Evolutionary conservation across 2,113 vertebrate species (phyloP).

Genomic region (Xiphophorus maculatus): DNA sequence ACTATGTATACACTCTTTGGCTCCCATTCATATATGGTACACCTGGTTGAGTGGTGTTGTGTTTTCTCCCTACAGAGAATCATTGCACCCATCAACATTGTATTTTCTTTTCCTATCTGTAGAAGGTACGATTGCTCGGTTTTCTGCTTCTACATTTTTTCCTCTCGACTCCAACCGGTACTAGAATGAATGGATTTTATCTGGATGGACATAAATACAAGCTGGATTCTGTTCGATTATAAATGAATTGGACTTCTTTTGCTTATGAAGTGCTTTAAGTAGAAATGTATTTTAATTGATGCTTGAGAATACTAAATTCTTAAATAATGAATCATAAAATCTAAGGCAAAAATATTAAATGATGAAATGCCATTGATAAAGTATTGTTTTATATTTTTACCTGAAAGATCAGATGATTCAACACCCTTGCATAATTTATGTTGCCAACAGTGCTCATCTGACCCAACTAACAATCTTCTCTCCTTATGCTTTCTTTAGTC

Average conservation of each 20-base stretch:
- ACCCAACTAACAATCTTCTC: constrained; percentile 57
- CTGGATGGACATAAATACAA: not conserved
- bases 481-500: constrained; percentile 41
- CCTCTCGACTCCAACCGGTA: too few relatives aligned
- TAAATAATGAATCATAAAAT: constrained; percentile 12
- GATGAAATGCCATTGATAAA: not conserved
- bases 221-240: not conserved
- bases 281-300: not conserved
- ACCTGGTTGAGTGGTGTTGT: not conserved
- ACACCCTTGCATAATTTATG: constrained; percentile 15
- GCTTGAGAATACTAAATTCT: constrained; percentile 4
- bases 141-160: too few relatives aligned
- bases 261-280: not conserved
- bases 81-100: not conserved
- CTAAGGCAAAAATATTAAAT: not conserved
- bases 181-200: not conserved
- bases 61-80: not conserved
- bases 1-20: not conserved
- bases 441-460: constrained; percentile 49
- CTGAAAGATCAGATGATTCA: constrained; percentile 29
- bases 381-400: not conserved
- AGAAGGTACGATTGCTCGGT: not conserved
- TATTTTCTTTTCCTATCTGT: not conserved
- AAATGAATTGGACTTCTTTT: not conserved
- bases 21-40: not conserved